These are phyloP conservation scores for Osmerus mordax DNA, from an alignment of 2,113 vertebrate species.

Conservation along the genomic window DNA sequence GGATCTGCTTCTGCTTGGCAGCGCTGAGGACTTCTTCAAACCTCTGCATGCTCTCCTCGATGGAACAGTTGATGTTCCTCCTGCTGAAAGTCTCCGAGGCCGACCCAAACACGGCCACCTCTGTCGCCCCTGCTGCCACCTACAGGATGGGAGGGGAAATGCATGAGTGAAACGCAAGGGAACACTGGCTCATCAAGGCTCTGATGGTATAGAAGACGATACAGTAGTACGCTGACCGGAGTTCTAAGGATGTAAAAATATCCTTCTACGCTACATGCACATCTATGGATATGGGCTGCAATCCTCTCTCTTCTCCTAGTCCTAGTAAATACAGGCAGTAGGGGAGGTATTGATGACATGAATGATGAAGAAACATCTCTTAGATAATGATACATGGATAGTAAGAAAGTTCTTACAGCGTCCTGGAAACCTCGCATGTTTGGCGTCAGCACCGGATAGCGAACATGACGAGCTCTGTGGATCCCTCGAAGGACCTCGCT, in stretches of 20 bases:
- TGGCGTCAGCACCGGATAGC: slow-evolving; percentile 89
- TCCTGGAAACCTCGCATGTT: slow-evolving; percentile 89
- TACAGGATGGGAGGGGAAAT: slow-evolving; percentile 52
- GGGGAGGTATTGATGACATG: slow-evolving; percentile 3
- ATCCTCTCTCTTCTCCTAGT: no score
- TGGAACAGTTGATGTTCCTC: slow-evolving; percentile 91
- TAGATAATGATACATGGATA: no score
- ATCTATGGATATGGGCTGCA: no score
- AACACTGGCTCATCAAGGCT: slow-evolving; percentile 7
- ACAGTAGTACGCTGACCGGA: no score
- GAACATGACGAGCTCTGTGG: slow-evolving; percentile 75
- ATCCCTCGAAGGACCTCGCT: slow-evolving; percentile 86
- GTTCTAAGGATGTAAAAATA: background rate
- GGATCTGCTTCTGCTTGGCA: slow-evolving; percentile 80
- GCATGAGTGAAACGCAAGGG: slow-evolving; percentile 21
- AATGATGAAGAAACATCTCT: slow-evolving; percentile 3
- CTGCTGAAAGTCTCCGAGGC: slow-evolving; percentile 89
- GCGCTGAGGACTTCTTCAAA: slow-evolving; percentile 82
- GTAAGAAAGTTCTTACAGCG: slow-evolving; percentile 78
- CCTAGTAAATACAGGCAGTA: background rate
- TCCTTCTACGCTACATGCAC: background rate
- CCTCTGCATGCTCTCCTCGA: slow-evolving; percentile 88
- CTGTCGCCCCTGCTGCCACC: slow-evolving; percentile 88
- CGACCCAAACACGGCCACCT: slow-evolving; percentile 91
- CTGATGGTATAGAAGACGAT: no score